Base-by-base conservation (phyloP, 2,888 invertebrate genomes). In the Campopleginae sp. region DNA sequence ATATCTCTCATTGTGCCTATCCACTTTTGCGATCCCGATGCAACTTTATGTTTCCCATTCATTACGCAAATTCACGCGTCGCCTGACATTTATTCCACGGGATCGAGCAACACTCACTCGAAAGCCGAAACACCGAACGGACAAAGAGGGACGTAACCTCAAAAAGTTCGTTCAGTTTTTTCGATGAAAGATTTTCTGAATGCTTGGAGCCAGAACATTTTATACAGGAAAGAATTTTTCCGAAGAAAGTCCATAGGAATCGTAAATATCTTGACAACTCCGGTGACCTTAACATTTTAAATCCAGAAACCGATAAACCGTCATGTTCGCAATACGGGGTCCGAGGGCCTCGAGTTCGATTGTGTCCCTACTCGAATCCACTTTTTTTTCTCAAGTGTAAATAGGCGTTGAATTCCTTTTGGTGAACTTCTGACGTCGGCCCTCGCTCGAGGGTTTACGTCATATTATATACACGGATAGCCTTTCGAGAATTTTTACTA, bases 391-490 rank as follows among this genome's bases (percentile, higher is more conserved):
- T 54, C 54, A 17, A 54, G 38, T 42, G 54, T 54, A 75, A 48
- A 46, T 61, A 75, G 75, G 46, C 65, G 75, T 63, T 51, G 19
- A 65, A 48, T 63, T 51, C 33, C 31, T 65, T 33, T 44, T 61
- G 23, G 68, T 82, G 44, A 66, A 82, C 63, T 82, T 85, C 54
- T 23, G 68, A 70, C 61, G 66, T 27, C 72, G 80, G 44, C 71
- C 66, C 54, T 77, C 27, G 54, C 75, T 72, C 38, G 65, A 72
- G 78, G 48, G 80, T 85, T 87, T 83, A 87, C 86, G 83, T 87
- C 85, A 87, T 85, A 54, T 48, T 42, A 10, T 42, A 51, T 48
- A 80, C 58, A 46, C 46, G 46, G 31, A 75, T 68, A 72, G 70
- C 54, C 77, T 82, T 72, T 71, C 19, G 63, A 81, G 84, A 85